phyloP scores from a whole-genome alignment of 2,113 vertebrate species.

The Neolamprologus cancellatus region DNA sequence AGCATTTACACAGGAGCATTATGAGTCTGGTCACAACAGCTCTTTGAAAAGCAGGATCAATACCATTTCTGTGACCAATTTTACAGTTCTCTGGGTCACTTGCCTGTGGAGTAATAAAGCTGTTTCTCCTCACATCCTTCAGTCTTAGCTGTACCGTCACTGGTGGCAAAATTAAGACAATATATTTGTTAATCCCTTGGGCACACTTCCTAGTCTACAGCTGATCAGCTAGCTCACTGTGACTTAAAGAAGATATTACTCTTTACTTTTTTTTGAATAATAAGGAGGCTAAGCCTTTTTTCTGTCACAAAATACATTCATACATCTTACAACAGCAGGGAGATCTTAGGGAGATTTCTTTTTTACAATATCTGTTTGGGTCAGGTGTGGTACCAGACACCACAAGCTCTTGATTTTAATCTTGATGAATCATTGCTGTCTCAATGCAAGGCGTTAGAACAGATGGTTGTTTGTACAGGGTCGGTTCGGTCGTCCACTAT shows the following conservation, averaged over 20 bases:
- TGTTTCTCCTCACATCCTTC: conserved; percentile 35
- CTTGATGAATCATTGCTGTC: background rate
- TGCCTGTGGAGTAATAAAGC: conserved; percentile 54
- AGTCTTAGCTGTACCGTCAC: background rate
- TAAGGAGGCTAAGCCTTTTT: background rate
- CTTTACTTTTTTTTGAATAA: background rate
- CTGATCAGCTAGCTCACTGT: background rate
- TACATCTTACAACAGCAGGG: background rate
- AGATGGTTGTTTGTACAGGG: conserved; percentile 34
- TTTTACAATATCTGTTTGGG: background rate
- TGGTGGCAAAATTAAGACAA: background rate
- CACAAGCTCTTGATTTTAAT: background rate
- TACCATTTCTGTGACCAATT: conserved; percentile 62
- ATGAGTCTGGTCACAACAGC: conserved; percentile 54
- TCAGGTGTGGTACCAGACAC: background rate
- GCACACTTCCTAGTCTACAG: background rate
- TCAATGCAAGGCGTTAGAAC: background rate
- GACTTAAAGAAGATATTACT: background rate
- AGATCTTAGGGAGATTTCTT: background rate
- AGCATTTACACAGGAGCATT: conserved; percentile 33
- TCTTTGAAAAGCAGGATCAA: conserved; percentile 56
- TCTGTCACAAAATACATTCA: background rate
- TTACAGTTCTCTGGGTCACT: conserved; percentile 52
- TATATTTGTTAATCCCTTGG: background rate
- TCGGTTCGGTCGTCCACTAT: background rate